Evolutionary conservation across 2,113 vertebrate species (phyloP), one percentile per base, ranked within the genome.

Genomic region (Oncorhynchus kisutch): DNA sequence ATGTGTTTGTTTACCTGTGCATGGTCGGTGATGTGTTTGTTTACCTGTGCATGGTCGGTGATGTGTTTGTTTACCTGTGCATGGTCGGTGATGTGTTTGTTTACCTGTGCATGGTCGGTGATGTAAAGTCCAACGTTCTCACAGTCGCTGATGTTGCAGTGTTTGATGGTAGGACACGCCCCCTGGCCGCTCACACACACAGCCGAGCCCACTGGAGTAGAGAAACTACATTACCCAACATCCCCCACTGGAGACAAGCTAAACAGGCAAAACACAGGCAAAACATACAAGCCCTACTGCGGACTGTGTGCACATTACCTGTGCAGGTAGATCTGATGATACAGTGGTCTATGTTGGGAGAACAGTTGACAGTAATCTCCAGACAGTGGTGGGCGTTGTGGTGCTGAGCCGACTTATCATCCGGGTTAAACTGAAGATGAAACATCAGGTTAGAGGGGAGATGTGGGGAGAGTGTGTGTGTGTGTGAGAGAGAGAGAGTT

Each of bases 61-160:
- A 27, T 27, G 27, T 27, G 27, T 25, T 24, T 24, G 24, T 24
- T 24, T 24, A 24, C 24, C 24, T 31, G 22, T 29, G 12, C 14
- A 4, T 18, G 45, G 34, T 34, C 6, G 34, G 27, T 27, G 27
- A 27, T 27, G 27, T 27, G 27, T 22, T 34, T 5, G 67, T 68
- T 81, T 95, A 99, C 98, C 97, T 99, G 97, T 72, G 98, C 97
- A 1, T 99, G 97, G 92, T 99, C 98, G 72, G 98, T 99, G 84
- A 99, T 99, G 86, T 99, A 99, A 78, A 99, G 94, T 65, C 98
- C 98, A 76, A 99, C 98, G 59, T 99, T 99, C 93, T 99, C 98
- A 96, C 98, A 99, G 94, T 99, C 98, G 54, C 98, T 99, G 94
- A 99, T 99, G 93, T 99, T 99, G 93, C 98, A 99, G 94, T 99